Base-by-base conservation (phyloP, 2,113 vertebrate genomes). In the Gymnorhina tibicen region DNA sequence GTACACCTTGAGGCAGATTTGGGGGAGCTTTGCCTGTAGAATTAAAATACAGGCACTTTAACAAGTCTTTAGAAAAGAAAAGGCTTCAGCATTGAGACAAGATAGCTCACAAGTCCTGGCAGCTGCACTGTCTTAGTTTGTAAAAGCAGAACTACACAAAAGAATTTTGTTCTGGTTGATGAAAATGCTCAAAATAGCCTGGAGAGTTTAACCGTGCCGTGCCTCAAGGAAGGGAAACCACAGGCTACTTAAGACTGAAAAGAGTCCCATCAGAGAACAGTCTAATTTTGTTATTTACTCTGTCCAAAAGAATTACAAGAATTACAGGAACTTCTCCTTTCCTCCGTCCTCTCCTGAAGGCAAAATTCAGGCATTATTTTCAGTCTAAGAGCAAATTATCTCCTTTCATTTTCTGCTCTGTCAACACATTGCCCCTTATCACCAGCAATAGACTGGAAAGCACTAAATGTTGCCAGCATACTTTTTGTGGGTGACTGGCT, bases 11-110 rank as follows among this genome's bases (percentile, higher is more conserved):
- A 70, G 99, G 99, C 92, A 99, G 93, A 90, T 99, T 99, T 81
- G 99, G 99, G 70, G 99, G 99, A 62, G 98, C 98, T 98, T 99
- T 99, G 97, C 99, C 99, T 99, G 96, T 12, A 96, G 81, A 96
- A 89, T 75, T 30, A 95, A 97, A 95, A 96, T 81, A 96, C 32
- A 90, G 64, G 88, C 15, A 69, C 50, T 87, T 87, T 67, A 95
- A 63, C 18, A 70, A 74, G 63, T 22, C 44, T 68, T 74, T 63
- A 80, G 39, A 41, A 52, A 87, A 53, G 10, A 50, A 85, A 75
- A 64, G 32, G 39, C 21, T 56, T 64, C 39, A 78, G 26, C 21
- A 67, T 15, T n/a, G 58, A 93, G 33, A 80, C 50, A 80, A 74
- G 33, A 84, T 6, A 66, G 39, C 18, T 72, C 37, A 81, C 26